Conservation (phyloP, 2,113 vertebrate genomes). For the Noctilio leporinus region DNA sequence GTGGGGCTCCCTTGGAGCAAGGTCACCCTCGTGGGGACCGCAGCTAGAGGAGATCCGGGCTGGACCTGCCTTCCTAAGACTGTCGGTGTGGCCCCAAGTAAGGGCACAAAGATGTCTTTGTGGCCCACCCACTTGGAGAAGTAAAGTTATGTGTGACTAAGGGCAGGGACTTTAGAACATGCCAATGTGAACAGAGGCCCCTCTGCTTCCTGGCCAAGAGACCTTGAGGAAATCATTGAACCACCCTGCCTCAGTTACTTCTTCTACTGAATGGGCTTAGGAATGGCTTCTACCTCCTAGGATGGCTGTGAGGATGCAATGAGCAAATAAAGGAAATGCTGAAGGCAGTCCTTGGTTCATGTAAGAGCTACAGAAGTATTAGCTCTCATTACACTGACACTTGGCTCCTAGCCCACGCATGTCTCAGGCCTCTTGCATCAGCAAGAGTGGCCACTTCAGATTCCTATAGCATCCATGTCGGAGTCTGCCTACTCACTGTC, state of each 20-base stretch:
- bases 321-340: not conserved
- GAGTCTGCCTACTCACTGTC: not conserved
- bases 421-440: not conserved
- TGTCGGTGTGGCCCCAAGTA: not conserved
- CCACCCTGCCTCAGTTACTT: not conserved
- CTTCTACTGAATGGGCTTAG: slow-evolving; percentile 15
- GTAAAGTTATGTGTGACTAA: rapidly evolving
- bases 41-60: not conserved
- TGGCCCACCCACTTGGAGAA: not conserved
- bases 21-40: not conserved
- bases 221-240: not conserved
- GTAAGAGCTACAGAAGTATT: not conserved
- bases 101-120: not conserved
- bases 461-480: not conserved
- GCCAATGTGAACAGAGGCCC: not conserved
- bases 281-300: not conserved
- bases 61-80: not conserved
- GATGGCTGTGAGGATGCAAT: not conserved
- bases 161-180: not conserved
- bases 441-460: not conserved
- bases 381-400: not conserved
- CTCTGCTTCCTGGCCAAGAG: not conserved
- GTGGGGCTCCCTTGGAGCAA: not conserved
- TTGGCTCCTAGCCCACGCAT: not conserved
- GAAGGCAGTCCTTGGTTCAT: not conserved